These are phyloP conservation scores for Epizoanthus rinbou DNA, from an alignment of 92 coral and sea anemone genomes.

Conservation along the genomic window DNA sequence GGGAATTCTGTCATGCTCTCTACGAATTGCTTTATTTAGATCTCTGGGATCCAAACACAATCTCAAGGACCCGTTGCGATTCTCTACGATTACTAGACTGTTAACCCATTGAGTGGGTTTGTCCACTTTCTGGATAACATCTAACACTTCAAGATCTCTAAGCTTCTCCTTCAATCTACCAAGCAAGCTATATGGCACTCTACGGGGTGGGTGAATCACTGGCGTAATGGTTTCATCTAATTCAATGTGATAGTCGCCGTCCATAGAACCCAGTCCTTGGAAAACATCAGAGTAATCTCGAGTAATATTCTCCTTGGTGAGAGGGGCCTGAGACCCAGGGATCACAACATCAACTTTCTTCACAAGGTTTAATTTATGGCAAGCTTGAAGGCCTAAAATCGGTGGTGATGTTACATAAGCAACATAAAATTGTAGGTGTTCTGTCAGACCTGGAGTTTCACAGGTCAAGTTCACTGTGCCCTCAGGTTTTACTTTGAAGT, in stretches of 20 bases:
- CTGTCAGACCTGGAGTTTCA: conserved; percentile 3
- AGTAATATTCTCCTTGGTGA: conserved; percentile 29
- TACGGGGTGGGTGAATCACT: conserved; percentile 43
- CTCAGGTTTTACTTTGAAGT: conserved; percentile 47
- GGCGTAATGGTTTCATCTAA: conserved; percentile 37
- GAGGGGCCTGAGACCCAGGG: conserved; percentile 40
- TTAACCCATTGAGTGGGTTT: conserved; percentile 50
- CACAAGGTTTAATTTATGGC: conserved; percentile 25
- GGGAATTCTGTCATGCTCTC: conserved; percentile 47
- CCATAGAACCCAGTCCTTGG: conserved; percentile 44
- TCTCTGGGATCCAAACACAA: conserved; percentile 58
- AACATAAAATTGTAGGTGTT: conserved; percentile 8
- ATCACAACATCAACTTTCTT: conserved; percentile 31
- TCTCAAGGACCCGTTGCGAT: conserved; percentile 40
- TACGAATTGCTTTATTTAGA: conserved; percentile 40
- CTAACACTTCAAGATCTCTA: conserved; percentile 35
- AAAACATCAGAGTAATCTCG: conserved; percentile 45
- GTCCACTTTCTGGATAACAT: conserved; percentile 35
- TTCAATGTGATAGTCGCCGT: conserved; percentile 43
- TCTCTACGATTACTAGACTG: conserved; percentile 47
- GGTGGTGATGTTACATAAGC: conserved; percentile 25
- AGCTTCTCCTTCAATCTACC: conserved; percentile 25
- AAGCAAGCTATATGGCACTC: conserved; percentile 35
- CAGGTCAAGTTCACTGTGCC: conserved; percentile 30
- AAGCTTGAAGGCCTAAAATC: conserved; percentile 36